Evolutionary conservation across 2,888 invertebrate genomes (phyloP), one percentile per base, ranked within the genome.

Genomic region (Patella pellucida): DNA sequence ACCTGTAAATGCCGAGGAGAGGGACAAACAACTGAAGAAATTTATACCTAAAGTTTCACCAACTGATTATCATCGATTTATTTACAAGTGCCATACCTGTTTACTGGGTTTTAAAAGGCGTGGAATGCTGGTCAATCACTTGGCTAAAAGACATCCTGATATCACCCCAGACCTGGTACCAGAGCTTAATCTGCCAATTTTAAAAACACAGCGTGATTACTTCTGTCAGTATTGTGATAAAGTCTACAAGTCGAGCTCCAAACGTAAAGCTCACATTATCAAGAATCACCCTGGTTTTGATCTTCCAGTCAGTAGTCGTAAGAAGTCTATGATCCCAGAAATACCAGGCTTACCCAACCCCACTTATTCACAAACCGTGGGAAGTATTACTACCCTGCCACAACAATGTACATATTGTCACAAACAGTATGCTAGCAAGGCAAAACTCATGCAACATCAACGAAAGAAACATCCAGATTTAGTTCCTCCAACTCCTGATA

Each of bases 111-210:
- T 96, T 88, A 95, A 96, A 92, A 92, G 96, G 74, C 93, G 96
- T 80, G 96, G 96, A 2, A 95, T 95, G 95, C 91, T 95, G 68
- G 95, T 95, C 3, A 97, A 96, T 91, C 96, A 97, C 90, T 91
- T 96, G 83, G 95, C 95, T 78, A 95, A 95, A 87, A 83, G 90
- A 19, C 92, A 92, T 82, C 92, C 92, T 16, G 95, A 81, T 94
- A 95, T 92, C 93, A 95, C 50, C 93, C 94, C 90, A 1, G 91
- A 91, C 68, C 85, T 88, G 9, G 94, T 94, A 54, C 95, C 94
- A 19, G 95, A 95, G 91, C 92, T 96, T 56, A 94, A 94, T 86
- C 92, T 95, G 79, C 96, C 96, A 0, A 95, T 96, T 84, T 92
- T 95, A 79, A 93, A 94, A 81, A 94, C 95, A 16, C 95, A 95